Evolutionary conservation across 2,797 vertebrate species (phyloP).

Genomic region (Manis pentadactyla): DNA sequence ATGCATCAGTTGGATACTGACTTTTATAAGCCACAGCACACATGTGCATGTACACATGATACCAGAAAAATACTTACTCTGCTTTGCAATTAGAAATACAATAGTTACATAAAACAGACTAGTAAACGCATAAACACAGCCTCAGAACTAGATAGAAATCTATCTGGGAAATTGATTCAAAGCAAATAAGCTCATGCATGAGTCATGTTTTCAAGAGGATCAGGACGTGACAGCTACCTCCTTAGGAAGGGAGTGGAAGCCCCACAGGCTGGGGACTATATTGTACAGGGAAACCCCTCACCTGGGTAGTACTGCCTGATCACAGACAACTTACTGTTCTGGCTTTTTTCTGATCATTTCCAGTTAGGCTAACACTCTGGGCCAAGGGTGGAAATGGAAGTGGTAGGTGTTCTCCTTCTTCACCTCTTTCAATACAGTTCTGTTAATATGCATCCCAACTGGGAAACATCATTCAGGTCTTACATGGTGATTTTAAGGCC

Average conservation of each 20-base stretch:
- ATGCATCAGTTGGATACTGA: not conserved
- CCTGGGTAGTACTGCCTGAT: not conserved
- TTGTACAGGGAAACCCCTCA: not conserved
- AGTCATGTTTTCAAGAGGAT: not conserved
- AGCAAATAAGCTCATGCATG: not conserved
- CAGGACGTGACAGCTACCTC: not conserved
- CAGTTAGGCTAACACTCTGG: not conserved
- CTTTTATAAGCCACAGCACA: not conserved
- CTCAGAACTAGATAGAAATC: not conserved
- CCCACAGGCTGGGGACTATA: fast-evolving
- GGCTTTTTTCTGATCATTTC: not conserved
- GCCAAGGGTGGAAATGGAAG: not conserved
- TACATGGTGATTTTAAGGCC: not conserved
- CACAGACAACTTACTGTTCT: not conserved
- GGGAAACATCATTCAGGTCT: not conserved
- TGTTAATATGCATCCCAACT: not conserved
- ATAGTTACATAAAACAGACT: not conserved
- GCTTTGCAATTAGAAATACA: slow-evolving; percentile 2
- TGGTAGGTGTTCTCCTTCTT: not conserved
- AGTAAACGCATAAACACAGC: not conserved
- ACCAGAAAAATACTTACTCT: not conserved
- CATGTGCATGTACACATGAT: not conserved
- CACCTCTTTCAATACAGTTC: not conserved
- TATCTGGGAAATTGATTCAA: not conserved
- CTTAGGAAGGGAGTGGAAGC: not conserved